Base-by-base conservation (phyloP, 2,797 vertebrate genomes). In the Sebastes aleutianus region DNA sequence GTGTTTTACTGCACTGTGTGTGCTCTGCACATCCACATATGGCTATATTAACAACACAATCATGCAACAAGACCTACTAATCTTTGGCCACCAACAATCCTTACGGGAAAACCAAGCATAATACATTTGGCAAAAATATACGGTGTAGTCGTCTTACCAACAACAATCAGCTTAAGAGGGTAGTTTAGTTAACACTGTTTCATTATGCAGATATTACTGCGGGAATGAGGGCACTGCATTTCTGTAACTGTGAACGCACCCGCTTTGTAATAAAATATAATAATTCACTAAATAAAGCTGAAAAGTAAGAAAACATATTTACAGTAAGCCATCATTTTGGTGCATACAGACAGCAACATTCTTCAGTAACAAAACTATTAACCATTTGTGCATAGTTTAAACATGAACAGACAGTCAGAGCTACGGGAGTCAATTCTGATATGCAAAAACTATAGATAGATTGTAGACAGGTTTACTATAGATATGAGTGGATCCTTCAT, bases 321-420 rank as follows among this genome's bases (percentile, higher is more conserved):
- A 91, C 84, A 92, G 63, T 88, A 82, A 88, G 80, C 84, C 65
- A 82, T 82, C 78, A 77, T 86, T 93, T 91, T 85, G 79, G 84
- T 91, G 79, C 50, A 24, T 76, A 88, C 70, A 72, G 57, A 91
- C 76, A 79, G 72, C 56, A 87, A 93, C 86, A 90, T 92, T 92
- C 85, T 73, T 90, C 82, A 81, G 89, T 87, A 86, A 92, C 77
- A 88, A 94, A 93, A 88, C 78, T 53, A 86, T 74, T 69, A 70
- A 83, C 65, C 78, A 74, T 89, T 87, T 93, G 92, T 94, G 93
- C 93, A 94, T 94, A 94, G 93, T 90, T 92, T 83, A 27, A 86
- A 91, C 80, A 86, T 74, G 62, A 80, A 87, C 74, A 67, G 58
- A 89, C 71, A 73, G 63, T 83, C 75, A 71, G 70, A 88, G 85